phyloP scores from a whole-genome alignment of 2,113 vertebrate genomes.

The Dipodomys stephensi region DNA sequence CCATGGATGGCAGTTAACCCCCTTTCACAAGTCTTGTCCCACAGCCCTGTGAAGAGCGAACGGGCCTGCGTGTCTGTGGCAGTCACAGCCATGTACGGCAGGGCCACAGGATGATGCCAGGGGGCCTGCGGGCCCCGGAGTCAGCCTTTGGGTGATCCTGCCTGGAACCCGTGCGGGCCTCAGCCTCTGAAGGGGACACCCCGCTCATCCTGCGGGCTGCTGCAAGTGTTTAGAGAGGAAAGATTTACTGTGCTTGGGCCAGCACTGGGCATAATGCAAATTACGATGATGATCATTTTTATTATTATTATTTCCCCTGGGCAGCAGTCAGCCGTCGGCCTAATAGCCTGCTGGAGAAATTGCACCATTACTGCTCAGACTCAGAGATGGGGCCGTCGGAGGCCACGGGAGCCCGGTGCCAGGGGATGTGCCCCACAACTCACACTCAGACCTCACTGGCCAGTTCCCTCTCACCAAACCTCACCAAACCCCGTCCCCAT shows the following conservation, averaged over 20 bases:
- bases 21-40: neutral
- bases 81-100: rapidly evolving
- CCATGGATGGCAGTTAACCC: neutral
- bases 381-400: neutral
- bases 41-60: neutral
- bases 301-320: neutral
- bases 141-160: neutral
- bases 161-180: no score
- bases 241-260: neutral
- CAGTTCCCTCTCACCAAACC: neutral
- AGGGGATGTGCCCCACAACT: neutral
- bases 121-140: neutral
- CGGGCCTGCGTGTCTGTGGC: neutral
- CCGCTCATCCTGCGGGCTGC: neutral
- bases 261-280: neutral
- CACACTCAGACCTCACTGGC: neutral
- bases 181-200: neutral
- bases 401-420: neutral
- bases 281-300: neutral
- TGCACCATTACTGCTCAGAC: no score
- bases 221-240: neutral
- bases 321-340: neutral
- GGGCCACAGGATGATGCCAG: rapidly evolving
- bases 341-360: neutral
- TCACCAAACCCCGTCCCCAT: rapidly evolving